Base-by-base conservation (phyloP, 2,888 invertebrate genomes). In the Catotricha subobsoleta region DNA sequence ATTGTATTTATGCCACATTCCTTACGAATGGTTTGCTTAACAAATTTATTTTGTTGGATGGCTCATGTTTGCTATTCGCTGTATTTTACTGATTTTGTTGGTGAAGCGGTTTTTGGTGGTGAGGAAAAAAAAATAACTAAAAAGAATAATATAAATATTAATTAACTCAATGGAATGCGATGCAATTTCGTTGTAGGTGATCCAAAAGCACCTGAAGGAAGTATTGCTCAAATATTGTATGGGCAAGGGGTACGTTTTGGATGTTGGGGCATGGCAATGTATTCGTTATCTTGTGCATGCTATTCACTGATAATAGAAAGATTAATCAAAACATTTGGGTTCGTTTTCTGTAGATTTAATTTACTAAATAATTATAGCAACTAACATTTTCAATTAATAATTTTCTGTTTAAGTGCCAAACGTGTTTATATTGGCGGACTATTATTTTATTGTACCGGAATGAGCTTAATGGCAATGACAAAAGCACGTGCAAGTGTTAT, bases 1-100 rank as follows among this genome's bases (percentile, higher is more conserved):
- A 92, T 94, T 43, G 64, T 94, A n/a, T 71, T 78, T 57, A 91
- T 95, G 87, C 94, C 95, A 0, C 67, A 67, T 51, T 90, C 88
- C 0, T 66, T 94, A 48, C 70, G 80, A 25, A 75, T 88, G 54
- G 72, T 94, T 10, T 94, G 94, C 54, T 57, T 91, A 46, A 94
- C 94, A 12, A 94, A 94, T 66, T 68, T 94, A 27, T 94, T 94
- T 63, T 92, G 91, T 56, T 95, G 94, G 94, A 94, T 92, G 91
- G 88, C 92, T 0, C 83, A 95, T 51, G 91, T 34, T 3, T 42
- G 42, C 19, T 42, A 42, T 39, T 42, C 42, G 18, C 15, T 42
- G 10, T 42, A 42, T 33, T 42, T 42, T 25, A 42, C 42, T 10
- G 42, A 42, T 39, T 42, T 42, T 20, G 42, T 62, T 31, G 59